A percentile compares a stretch with the other conserved stretches of the same genome.
Evolutionary conservation across 2,888 invertebrate genomes (phyloP).

Genomic region (Selenia dentaria): DNA sequence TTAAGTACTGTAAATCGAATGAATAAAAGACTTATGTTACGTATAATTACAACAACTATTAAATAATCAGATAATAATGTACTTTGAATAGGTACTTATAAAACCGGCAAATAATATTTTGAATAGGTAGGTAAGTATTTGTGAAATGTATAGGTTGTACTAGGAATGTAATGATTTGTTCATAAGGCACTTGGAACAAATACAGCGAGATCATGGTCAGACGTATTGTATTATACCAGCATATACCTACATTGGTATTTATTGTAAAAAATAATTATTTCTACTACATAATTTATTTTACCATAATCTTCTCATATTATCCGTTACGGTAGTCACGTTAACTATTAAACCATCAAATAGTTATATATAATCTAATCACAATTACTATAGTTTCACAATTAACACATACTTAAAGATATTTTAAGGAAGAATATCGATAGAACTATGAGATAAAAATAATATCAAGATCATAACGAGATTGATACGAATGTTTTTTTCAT

Average conservation of each 20-base stretch:
- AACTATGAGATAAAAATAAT: conserved; percentile 45
- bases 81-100: conserved; percentile 6
- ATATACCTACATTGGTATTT: conserved; percentile 21
- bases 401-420: conserved; percentile 56
- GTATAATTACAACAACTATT: conserved; percentile 12
- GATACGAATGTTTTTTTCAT: conserved; percentile 26
- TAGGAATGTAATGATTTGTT: conserved; percentile 78
- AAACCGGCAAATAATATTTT: conserved; percentile 15
- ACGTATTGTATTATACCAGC: conserved; percentile 38
- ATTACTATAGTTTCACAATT: conserved; percentile 53
- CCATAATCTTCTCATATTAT: conserved; percentile 31
- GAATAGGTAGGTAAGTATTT: conserved; percentile 20
- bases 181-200: conserved; percentile 83
- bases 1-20: conserved; percentile 58
- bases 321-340: conserved; percentile 35
- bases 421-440: conserved; percentile 53
- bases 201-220: conserved; percentile 65
- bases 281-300: conserved; percentile 27
- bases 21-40: conserved; percentile 15
- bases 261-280: conserved; percentile 29
- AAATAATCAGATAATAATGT: conserved; percentile 12
- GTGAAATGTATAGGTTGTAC: conserved; percentile 56
- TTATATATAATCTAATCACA: conserved; percentile 49
- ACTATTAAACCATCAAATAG: conserved; percentile 70
- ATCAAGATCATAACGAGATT: conserved; percentile 33